Base-by-base conservation (phyloP, 2,113 vertebrate genomes). In the Clinocottus analis region DNA sequence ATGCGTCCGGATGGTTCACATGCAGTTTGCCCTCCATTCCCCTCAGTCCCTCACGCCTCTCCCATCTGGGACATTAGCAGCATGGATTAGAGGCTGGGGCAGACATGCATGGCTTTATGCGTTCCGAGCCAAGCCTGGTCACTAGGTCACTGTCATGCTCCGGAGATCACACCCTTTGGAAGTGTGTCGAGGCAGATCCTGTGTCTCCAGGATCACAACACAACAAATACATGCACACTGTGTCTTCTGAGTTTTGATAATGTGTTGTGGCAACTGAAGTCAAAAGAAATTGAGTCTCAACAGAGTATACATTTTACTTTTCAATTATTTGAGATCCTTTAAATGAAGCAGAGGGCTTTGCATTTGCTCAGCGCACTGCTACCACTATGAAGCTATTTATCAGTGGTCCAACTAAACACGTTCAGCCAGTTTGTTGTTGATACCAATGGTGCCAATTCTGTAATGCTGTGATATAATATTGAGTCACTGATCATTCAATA, bases 61-160 rank as follows among this genome's bases (percentile, higher is more conserved):
- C 53, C 53, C 72, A 67, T 70, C 25, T 29, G n/a, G 61, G 84
- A 78, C 61, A 70, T 63, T 37, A 55, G 72, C 72, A 29, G 72
- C 59, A 9, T 68, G 89, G 87, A 92, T 90, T 91, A 92, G 62
- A 76, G 62, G 35, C 31, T 27, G 59, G 49, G 55, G 67, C 53
- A 63, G 73, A 82, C 29, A 66, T 73, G 73, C 39, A 5, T 83
- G 64, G 69, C 72, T 84, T 82, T 63, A 72, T 45, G 73, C 75
- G 75, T 87, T 55, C 71, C 2, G 9, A 77, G 77, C 65, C 71
- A 63, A 67, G 72, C 69, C n/a, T 89, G 87, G 92, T 90, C 90
- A 91, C 75, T 90, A 77, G 90, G 88, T 91, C 92, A 87, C 61
- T 79, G 79, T 75, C 82, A 78, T 73, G 58, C 55, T 80, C 51